These are phyloP conservation scores for Leptinotarsa juncta DNA, from an alignment of 2,888 invertebrate species.

Conservation along the genomic window DNA sequence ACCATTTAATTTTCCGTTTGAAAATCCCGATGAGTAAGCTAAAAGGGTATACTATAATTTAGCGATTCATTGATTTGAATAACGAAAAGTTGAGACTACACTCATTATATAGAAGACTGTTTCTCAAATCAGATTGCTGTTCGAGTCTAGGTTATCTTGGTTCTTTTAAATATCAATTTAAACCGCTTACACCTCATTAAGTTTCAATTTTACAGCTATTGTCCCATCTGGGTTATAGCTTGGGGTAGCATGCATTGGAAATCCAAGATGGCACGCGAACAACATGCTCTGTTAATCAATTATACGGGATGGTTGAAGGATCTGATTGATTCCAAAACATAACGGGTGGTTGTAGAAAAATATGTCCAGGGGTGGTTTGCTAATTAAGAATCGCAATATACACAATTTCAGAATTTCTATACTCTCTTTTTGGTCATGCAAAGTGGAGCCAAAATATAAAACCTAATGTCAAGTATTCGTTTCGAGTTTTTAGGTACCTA, in stretches of 20 bases:
- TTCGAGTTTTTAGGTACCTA: too few relatives aligned
- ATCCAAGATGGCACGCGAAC: constrained; percentile 57
- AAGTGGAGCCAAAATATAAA: too few relatives aligned
- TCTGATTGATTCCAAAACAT: too few relatives aligned
- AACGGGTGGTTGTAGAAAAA: too few relatives aligned
- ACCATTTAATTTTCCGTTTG: constrained; percentile 16
- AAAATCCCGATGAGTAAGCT: constrained; percentile 43
- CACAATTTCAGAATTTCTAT: too few relatives aligned
- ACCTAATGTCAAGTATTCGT: too few relatives aligned
- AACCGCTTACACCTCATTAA: constrained; percentile 68
- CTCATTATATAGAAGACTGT: constrained; percentile 65
- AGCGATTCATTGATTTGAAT: constrained; percentile 65
- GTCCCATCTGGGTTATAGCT: constrained; percentile 67
- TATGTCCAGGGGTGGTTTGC: too few relatives aligned
- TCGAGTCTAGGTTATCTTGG: constrained; percentile 66
- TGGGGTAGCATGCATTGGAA: constrained; percentile 64
- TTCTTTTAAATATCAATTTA: constrained; percentile 69
- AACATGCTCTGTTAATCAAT: constrained; percentile 55
- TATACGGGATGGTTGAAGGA: constrained; percentile 38
- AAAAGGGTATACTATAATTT: constrained; percentile 61
- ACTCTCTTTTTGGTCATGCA: too few relatives aligned
- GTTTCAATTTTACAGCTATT: constrained; percentile 69
- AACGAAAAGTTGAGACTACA: constrained; percentile 59
- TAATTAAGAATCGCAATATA: too few relatives aligned
- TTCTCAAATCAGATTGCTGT: constrained; percentile 66